phyloP scores from a whole-genome alignment of 35 echinoderm and acorn worm species.

The Chiridota heheva region DNA sequence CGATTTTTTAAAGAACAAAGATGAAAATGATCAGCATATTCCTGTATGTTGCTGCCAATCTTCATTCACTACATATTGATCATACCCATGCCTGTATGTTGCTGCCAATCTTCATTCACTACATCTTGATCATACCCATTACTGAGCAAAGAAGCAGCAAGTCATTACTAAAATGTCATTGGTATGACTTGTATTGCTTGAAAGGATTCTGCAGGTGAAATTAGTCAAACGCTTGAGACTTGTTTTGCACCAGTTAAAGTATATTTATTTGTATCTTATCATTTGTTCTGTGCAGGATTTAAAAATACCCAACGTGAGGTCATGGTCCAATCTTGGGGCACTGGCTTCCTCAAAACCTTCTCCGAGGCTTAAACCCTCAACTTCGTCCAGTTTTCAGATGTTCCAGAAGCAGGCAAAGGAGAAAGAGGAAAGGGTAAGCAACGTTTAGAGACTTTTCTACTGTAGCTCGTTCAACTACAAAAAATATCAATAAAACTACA shows the following conservation, averaged over 20 bases:
- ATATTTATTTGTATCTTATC: background rate
- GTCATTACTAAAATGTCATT: no score
- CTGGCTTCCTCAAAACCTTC: conserved; percentile 13
- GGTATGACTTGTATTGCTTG: no score
- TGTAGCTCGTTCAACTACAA: background rate
- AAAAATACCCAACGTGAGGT: conserved; percentile 71
- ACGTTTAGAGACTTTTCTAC: background rate
- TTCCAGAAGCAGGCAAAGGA: conserved; percentile 85
- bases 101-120: no score
- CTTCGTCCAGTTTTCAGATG: conserved; percentile 71
- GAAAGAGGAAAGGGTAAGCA: conserved; percentile 91
- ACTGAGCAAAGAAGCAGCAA: no score
- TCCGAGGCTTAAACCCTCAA: conserved; percentile 9
- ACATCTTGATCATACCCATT: no score
- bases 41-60: no score
- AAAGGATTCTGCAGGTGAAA: no score
- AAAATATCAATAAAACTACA: background rate
- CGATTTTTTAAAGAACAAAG: no score
- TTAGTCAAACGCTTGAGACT: no score
- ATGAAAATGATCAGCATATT: no score
- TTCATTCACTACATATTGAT: no score
- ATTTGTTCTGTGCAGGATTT: conserved; percentile 59
- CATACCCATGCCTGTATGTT: no score
- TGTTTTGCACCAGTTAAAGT: background rate
- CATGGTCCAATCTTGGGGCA: conserved; percentile 89